phyloP scores from a whole-genome alignment of 1,140 invertebrate species.

The Psilanteris sp. region DNA sequence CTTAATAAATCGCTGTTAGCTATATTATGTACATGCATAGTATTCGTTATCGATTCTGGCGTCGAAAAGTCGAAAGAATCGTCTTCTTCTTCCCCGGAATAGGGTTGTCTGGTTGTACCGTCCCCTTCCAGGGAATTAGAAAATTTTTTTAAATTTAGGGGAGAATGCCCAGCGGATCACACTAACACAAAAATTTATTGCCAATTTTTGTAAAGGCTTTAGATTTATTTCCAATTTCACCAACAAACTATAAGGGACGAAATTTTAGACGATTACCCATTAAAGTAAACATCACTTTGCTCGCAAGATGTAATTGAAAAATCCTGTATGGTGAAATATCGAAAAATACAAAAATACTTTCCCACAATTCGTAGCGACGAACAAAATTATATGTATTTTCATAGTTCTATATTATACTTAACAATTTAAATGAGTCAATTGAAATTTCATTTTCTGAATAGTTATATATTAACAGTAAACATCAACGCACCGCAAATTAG shows the following conservation, averaged over 20 bases:
- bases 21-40: too few species aligned
- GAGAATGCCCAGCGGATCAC: constrained; percentile 69
- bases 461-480: too few species aligned
- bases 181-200: constrained; percentile 76
- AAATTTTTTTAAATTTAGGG: constrained; percentile 74
- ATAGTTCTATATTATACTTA: too few species aligned
- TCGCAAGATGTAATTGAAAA: constrained; percentile 59
- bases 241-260: constrained; percentile 43
- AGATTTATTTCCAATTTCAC: constrained; percentile 75
- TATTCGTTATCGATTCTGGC: constrained; percentile 69
- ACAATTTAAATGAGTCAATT: too few species aligned
- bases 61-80: constrained; percentile 57
- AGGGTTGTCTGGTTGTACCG: constrained; percentile 52
- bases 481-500: too few species aligned
- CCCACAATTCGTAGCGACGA: too few species aligned
- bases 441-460: too few species aligned
- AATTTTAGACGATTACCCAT: constrained; percentile 59
- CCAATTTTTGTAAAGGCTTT: constrained; percentile 77
- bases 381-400: too few species aligned
- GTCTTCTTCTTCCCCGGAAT: constrained; percentile 30
- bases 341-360: not conserved
- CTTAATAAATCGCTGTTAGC: too few species aligned
- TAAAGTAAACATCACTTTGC: constrained; percentile 52
- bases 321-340: constrained; percentile 40
- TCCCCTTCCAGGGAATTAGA: constrained; percentile 75